A percentile compares a stretch with the other conserved stretches of the same genome.
phyloP scores from a whole-genome alignment of 2,797 vertebrate species.

The Xiphorhynchus erythropygius region DNA sequence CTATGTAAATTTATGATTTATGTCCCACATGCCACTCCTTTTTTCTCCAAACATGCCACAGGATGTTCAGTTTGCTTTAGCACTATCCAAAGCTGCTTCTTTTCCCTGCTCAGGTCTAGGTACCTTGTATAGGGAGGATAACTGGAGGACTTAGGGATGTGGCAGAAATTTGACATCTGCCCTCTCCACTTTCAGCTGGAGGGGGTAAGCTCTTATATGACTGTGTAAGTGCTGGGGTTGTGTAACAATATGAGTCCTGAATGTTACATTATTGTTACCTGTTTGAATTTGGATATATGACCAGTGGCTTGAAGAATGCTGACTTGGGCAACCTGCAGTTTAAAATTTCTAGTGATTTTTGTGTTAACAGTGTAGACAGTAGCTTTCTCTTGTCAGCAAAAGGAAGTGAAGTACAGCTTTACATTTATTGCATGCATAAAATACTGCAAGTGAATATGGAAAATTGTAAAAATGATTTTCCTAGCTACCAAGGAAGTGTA shows the following conservation, averaged over 20 bases:
- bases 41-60: not conserved
- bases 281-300: too few species aligned
- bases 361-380: not conserved
- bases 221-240: too few species aligned
- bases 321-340: not conserved
- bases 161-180: too few species aligned
- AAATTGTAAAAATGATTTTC: not conserved
- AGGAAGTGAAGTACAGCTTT: not conserved
- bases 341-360: not conserved
- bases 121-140: not conserved
- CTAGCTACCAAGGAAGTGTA: not conserved
- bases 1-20: not conserved
- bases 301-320: not conserved
- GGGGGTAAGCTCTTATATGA: too few species aligned
- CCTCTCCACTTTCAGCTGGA: too few species aligned
- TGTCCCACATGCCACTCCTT: rapidly evolving
- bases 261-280: too few species aligned
- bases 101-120: not conserved
- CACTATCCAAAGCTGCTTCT: not conserved
- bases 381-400: not conserved
- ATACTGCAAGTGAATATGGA: not conserved
- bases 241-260: too few species aligned
- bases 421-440: not conserved
- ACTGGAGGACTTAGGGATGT: too few species aligned
- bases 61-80: not conserved